phyloP scores from a whole-genome alignment of 2,113 vertebrate genomes.

The Rallus limicola region DNA sequence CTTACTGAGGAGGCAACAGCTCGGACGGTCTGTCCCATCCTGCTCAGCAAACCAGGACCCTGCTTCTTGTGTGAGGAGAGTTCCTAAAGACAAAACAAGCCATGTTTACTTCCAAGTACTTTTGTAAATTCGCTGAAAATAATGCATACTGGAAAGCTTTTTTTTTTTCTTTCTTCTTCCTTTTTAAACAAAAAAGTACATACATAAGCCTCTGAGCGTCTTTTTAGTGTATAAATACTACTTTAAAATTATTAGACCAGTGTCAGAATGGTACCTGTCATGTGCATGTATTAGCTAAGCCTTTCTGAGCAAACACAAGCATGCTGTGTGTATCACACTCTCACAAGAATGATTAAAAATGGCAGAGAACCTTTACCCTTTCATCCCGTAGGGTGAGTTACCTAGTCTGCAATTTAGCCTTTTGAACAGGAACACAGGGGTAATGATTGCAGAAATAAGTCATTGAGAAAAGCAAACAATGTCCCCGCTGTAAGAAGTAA shows the following conservation, averaged over 20 bases:
- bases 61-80: conserved; percentile 89
- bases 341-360: not conserved
- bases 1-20: conserved; percentile 87
- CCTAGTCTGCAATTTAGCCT: not conserved
- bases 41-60: conserved; percentile 87
- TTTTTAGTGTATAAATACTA: not conserved
- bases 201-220: not conserved
- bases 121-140: not conserved
- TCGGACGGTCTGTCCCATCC: conserved; percentile 89
- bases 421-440: not conserved
- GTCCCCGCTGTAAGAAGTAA: not conserved
- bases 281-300: not conserved
- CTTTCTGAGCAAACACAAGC: not conserved
- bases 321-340: not conserved
- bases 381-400: not conserved
- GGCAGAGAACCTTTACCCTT: not conserved
- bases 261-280: not conserved
- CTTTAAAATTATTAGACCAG: not conserved
- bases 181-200: not conserved
- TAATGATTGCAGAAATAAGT: not conserved
- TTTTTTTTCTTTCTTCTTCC: not conserved
- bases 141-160: not conserved
- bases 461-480: not conserved
- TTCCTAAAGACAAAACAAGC: conserved; percentile 77
- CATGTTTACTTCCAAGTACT: not conserved